Conservation (phyloP, 2,113 vertebrate species). For the Alouatta palliata region DNA sequence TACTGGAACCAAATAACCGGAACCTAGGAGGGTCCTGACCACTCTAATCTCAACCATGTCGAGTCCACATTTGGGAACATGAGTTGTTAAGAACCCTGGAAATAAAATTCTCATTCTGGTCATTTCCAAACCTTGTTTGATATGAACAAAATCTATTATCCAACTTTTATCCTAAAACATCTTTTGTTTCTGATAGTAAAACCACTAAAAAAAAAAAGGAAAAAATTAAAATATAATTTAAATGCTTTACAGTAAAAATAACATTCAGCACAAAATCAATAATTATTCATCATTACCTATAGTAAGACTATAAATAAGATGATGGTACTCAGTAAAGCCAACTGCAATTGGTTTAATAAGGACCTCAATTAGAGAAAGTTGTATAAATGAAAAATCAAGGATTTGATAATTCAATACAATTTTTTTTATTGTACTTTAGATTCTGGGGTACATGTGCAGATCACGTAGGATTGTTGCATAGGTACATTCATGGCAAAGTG, state of each 20-base stretch:
- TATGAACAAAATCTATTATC: slow-evolving; percentile 88
- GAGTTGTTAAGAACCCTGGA: background rate
- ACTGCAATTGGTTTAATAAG: slow-evolving; percentile 9
- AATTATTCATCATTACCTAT: slow-evolving; percentile 10
- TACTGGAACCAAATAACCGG: background rate
- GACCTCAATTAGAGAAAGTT: slow-evolving; percentile 31
- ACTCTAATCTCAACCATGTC: background rate
- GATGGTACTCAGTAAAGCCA: background rate
- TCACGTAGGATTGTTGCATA: no score
- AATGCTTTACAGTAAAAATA: slow-evolving; percentile 46
- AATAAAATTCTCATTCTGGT: slow-evolving; percentile 19
- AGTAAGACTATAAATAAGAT: background rate
- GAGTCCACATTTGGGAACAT: background rate
- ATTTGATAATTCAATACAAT: background rate
- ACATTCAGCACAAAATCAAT: slow-evolving; percentile 26
- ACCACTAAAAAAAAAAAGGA: slow-evolving; percentile 81
- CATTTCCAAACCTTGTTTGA: slow-evolving; percentile 87
- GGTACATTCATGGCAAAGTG: no score
- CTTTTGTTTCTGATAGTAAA: slow-evolving; percentile 92
- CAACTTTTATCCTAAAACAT: slow-evolving; percentile 92
- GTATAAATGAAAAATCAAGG: background rate
- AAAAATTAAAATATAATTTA: slow-evolving; percentile 12
- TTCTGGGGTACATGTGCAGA: no score
- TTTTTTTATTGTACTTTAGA: background rate
- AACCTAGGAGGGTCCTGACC: background rate